Evolutionary conservation across 2,888 invertebrate species (phyloP), one percentile per base, ranked within the genome.

Genomic region (Plusia festucae): DNA sequence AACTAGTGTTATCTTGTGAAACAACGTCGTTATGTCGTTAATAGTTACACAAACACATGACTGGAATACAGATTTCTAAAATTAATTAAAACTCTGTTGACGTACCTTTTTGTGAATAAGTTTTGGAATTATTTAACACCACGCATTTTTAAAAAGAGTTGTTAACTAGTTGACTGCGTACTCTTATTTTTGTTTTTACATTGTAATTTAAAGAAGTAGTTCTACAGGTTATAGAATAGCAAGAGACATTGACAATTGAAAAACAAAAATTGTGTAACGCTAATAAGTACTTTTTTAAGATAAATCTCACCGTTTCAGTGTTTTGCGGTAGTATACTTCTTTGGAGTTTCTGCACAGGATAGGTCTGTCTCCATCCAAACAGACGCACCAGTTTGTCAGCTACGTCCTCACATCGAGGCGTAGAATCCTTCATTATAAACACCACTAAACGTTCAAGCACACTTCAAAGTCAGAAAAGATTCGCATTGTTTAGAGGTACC

Each of bases 321-420:
- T 93, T 84, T 89, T 96, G 91, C 73, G 95, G 85, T 86, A 95
- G 68, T 86, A 96, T 83, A 90, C 94, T 90, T 91, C 97, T 96
- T 85, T 97, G 97, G 78, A 97, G 93, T 88, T 97, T 97, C 85
- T 97, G 97, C 74, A 97, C 97, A 70, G 97, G 97, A 86, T 97
- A 97, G 9, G 97, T 97, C 88, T 97, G 97, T 78, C 97, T 94
- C 97, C 97, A 97, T 63, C 97, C 97, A 86, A 97, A 97, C 73
- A 97, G 93, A 73, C 97, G 96, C 81, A 97, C 97, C 74, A 97
- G 88, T 92, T 97, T 97, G 86, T 97, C 97, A 8, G 97, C 97
- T 82, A 97, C 96, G 85, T 97, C 97, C 82, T 97, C 96, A 90
- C 97, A 97, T 78, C 97, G 96, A 70, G 97, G 96, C 79, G 96